Conservation (phyloP, 2,797 vertebrate species). For the Huso huso region DNA sequence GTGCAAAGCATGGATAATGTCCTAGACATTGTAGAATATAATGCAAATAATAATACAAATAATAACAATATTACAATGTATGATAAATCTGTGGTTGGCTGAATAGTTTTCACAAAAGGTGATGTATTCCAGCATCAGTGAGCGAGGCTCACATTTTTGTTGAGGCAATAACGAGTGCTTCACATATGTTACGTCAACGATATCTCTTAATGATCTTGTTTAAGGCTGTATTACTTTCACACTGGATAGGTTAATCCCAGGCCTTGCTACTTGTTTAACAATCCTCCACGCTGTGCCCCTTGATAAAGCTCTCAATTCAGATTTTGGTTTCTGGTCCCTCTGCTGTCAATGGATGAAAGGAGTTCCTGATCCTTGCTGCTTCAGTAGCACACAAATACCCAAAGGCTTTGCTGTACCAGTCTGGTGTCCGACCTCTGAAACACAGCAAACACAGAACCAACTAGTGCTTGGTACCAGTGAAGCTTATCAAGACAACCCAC, state of each 20-base stretch:
- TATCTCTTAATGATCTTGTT: neutral
- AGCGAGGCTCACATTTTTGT: conserved; percentile 1
- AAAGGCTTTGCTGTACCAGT: conserved; percentile 96
- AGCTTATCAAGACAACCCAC: neutral
- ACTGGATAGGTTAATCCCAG: neutral
- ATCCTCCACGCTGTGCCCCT: conserved; percentile 27
- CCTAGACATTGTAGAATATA: conserved; percentile 73
- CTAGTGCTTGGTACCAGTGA: neutral
- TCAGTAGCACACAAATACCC: conserved; percentile 92
- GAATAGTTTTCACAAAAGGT: conserved; percentile 19
- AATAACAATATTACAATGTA: conserved; percentile 45
- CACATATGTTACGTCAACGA: neutral
- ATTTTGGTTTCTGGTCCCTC: conserved; percentile 98
- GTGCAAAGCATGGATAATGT: conserved; percentile 53
- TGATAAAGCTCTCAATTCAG: conserved; percentile 48
- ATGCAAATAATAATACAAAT: conserved; percentile 37
- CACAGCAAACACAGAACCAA: neutral
- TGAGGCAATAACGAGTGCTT: neutral
- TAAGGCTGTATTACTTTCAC: neutral
- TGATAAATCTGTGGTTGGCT: conserved; percentile 43
- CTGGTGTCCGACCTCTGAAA: conserved; percentile 84
- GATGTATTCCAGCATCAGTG: conserved; percentile 36
- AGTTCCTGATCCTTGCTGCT: conserved; percentile 87
- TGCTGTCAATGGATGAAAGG: conserved; percentile 83
- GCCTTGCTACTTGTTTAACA: conserved; percentile 10